Base-by-base conservation (phyloP, 2,797 vertebrate genomes). In the Chaunax sp. region DNA sequence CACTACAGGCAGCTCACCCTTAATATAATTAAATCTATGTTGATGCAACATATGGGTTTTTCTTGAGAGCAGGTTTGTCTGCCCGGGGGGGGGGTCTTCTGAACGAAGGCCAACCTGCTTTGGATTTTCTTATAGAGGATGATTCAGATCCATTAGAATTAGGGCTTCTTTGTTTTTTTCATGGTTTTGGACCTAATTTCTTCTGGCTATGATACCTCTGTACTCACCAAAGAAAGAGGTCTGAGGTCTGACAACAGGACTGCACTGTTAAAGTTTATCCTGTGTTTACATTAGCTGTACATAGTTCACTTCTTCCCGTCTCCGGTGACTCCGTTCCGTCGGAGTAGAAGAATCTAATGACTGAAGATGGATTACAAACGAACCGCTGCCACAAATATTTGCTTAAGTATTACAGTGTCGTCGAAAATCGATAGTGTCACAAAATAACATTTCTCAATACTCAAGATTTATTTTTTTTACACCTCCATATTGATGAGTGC, bases 21-120 rank as follows among this genome's bases (percentile, higher is more conserved):
- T 53, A 55, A 51, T 38, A 55, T 70, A 47, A 77, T 50, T 58
- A 20, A 19, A 68, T 52, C 18, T 26, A 41, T 22, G 52, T 80
- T 73, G 50, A 50, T 25, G 64, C 60, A 80, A 76, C 77, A 43
- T 19, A 22, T 14, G 33, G 57, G 43, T 77, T 64, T 58, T 14
- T 52, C 33, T 72, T 11, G 1, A 7, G 18, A 50, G 22, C 4
- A 12, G 18, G 40, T 52, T 28, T 37, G 61, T 49, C 52, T 53
- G 51, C 11, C 18, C 3, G 12, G 43, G 47, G 4, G 25, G 41
- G 28, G 58, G 55, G 60, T 50, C 45, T 41, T 50, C 4, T 72
- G 18, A 60, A 49, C 25, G n/a, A 13, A 53, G 51, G 71, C 43
- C 52, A 33, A 15, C 10, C 9, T 18, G 19, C 40, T 50, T 66